A percentile compares a stretch with the other conserved stretches of the same genome.
Evolutionary conservation across 2,797 vertebrate genomes (phyloP).

Genomic region (Falco concolor): DNA sequence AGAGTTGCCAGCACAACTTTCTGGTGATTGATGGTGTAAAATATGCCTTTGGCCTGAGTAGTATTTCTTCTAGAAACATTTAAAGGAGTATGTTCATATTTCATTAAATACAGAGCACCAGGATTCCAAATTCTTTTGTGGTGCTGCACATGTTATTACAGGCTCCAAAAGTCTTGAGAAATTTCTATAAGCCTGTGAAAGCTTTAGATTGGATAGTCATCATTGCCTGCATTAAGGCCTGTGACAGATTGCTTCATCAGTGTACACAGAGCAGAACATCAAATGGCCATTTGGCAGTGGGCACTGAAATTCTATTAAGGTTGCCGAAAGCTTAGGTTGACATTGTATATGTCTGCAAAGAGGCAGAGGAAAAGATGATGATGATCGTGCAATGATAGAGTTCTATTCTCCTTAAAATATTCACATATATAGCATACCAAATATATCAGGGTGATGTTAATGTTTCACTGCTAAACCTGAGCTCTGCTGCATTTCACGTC

Average conservation of each 20-base stretch:
- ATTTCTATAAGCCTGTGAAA: slow-evolving; percentile 58
- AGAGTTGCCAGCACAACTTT: slow-evolving; percentile 22
- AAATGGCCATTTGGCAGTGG: slow-evolving; percentile 72
- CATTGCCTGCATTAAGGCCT: slow-evolving; percentile 61
- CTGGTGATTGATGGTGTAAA: slow-evolving; percentile 17
- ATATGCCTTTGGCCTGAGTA: neutral
- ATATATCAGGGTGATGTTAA: neutral
- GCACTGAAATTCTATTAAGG: slow-evolving; percentile 70
- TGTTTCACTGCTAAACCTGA: neutral
- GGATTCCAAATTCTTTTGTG: slow-evolving; percentile 46
- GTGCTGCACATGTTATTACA: slow-evolving; percentile 26
- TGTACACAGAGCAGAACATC: slow-evolving; percentile 69
- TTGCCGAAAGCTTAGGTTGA: slow-evolving; percentile 61
- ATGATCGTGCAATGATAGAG: slow-evolving; percentile 19
- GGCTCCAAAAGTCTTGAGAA: slow-evolving; percentile 66
- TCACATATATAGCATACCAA: neutral
- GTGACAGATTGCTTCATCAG: slow-evolving; percentile 69
- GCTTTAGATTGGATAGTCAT: slow-evolving; percentile 53
- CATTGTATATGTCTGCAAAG: slow-evolving; percentile 39
- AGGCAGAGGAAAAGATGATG: slow-evolving; percentile 31
- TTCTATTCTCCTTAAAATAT: slow-evolving; percentile 42
- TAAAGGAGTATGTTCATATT: slow-evolving; percentile 31
- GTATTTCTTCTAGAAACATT: slow-evolving; percentile 37
- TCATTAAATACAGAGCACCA: slow-evolving; percentile 27
- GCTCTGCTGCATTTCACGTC: neutral